These are phyloP conservation scores for Pectinophora gossypiella DNA, from an alignment of 1,140 invertebrate genomes.

Conservation along the genomic window DNA sequence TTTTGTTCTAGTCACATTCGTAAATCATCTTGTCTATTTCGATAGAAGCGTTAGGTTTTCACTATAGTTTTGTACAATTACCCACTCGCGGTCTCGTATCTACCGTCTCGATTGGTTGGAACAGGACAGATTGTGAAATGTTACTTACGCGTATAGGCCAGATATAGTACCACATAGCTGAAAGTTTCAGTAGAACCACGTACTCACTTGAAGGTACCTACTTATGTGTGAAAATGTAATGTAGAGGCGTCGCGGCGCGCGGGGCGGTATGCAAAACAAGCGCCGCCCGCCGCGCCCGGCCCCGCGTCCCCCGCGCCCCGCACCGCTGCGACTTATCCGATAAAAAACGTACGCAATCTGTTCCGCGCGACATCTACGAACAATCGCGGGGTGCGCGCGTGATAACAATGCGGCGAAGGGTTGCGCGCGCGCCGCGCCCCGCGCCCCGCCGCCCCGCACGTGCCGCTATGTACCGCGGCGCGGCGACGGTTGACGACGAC, in stretches of 20 bases:
- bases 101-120: no score
- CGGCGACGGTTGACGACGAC: not conserved
- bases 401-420: constrained; percentile 24
- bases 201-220: no score
- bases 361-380: constrained; percentile 26
- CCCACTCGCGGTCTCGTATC: no score
- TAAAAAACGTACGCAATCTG: constrained; percentile 34
- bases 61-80: no score
- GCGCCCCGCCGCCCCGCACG: constrained; percentile 4
- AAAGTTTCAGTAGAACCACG: no score
- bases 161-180: no score
- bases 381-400: constrained; percentile 27
- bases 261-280: constrained; percentile 29
- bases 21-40: no score
- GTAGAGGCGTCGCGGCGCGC: constrained; percentile 1
- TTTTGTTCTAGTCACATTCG: no score
- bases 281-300: constrained; percentile 39
- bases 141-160: no score
- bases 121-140: no score
- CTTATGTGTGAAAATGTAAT: not conserved
- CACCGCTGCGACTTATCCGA: constrained; percentile 17
- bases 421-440: constrained; percentile 19
- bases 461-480: not conserved
- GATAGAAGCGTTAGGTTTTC: no score
- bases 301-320: constrained; percentile 23